Evolutionary conservation across 2,113 vertebrate species (phyloP).

Genomic region (Peromyscus californicus): DNA sequence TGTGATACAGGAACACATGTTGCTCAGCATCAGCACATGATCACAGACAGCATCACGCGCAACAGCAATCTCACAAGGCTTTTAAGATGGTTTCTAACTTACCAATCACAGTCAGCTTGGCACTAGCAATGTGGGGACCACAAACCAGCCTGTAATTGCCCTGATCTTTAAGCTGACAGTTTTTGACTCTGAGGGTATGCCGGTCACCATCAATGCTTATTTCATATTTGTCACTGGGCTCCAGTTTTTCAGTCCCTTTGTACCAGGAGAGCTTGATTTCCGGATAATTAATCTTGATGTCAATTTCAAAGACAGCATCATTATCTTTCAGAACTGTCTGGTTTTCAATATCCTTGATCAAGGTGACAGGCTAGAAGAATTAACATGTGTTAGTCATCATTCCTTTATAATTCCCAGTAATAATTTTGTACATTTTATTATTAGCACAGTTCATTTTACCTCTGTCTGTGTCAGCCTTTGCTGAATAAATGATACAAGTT

Average conservation of each 20-base stretch:
- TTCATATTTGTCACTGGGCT: slow-evolving; percentile 92
- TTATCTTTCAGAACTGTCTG: slow-evolving; percentile 91
- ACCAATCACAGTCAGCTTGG: slow-evolving; percentile 95
- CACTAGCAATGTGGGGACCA: slow-evolving; percentile 97
- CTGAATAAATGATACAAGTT: slow-evolving; percentile 96
- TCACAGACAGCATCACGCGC: not conserved
- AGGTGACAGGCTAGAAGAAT: slow-evolving; percentile 92
- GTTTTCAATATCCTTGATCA: slow-evolving; percentile 95
- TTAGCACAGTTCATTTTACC: slow-evolving; percentile 86
- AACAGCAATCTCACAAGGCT: not conserved
- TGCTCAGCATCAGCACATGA: slow-evolving; percentile 36
- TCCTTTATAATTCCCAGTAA: not conserved
- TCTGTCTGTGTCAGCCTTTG: slow-evolving; percentile 97
- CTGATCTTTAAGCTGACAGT: slow-evolving; percentile 93
- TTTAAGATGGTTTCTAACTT: slow-evolving; percentile 81
- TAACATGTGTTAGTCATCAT: slow-evolving; percentile 57
- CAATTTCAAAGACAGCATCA: slow-evolving; percentile 94
- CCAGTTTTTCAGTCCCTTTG: slow-evolving; percentile 96
- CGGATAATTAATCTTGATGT: slow-evolving; percentile 97
- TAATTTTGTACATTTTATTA: slow-evolving; percentile 49
- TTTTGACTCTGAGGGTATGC: slow-evolving; percentile 92
- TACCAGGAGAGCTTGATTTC: slow-evolving; percentile 98
- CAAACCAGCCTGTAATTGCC: slow-evolving; percentile 97
- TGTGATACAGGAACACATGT: slow-evolving; percentile 73
- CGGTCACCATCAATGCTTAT: slow-evolving; percentile 92